Evolutionary conservation across 2,797 vertebrate genomes (phyloP).

Genomic region (Myotis daubentonii): DNA sequence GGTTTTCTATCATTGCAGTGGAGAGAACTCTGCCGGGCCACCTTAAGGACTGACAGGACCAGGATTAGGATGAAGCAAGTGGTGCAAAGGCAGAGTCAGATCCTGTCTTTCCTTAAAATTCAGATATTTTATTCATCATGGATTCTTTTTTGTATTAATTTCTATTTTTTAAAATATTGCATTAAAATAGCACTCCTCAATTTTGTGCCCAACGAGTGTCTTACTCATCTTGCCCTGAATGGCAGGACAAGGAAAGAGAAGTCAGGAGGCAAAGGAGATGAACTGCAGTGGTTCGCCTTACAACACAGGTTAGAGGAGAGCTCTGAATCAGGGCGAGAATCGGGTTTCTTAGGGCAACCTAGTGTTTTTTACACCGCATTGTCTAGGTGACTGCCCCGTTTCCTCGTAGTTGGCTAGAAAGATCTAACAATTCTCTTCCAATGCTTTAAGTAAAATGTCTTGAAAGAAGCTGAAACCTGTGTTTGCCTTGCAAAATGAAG

Average conservation of each 20-base stretch:
- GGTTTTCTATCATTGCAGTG: neutral
- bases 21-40: neutral
- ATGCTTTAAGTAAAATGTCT: slow-evolving; percentile 31
- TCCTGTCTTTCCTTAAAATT: neutral
- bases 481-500: slow-evolving; percentile 24
- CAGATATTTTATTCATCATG: neutral
- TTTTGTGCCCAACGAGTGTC: neutral
- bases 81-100: neutral
- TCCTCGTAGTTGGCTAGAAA: slow-evolving; percentile 27
- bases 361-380: neutral
- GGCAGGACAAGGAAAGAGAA: neutral
- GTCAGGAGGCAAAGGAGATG: neutral
- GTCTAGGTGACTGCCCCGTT: neutral
- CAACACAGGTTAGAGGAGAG: neutral
- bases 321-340: neutral
- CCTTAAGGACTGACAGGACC: neutral
- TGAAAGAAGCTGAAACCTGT: slow-evolving; percentile 32
- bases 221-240: neutral
- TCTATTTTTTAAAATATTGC: neutral
- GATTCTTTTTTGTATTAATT: slow-evolving; percentile 1
- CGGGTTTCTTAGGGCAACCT: neutral
- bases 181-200: slow-evolving; percentile 16
- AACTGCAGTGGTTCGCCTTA: neutral
- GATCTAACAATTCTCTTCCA: slow-evolving; percentile 23
- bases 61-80: neutral